Percentiles rank a stretch among this genome's conserved stretches.
phyloP scores from a whole-genome alignment of 1,140 invertebrate species.

The Doryteuthis pealeii region DNA sequence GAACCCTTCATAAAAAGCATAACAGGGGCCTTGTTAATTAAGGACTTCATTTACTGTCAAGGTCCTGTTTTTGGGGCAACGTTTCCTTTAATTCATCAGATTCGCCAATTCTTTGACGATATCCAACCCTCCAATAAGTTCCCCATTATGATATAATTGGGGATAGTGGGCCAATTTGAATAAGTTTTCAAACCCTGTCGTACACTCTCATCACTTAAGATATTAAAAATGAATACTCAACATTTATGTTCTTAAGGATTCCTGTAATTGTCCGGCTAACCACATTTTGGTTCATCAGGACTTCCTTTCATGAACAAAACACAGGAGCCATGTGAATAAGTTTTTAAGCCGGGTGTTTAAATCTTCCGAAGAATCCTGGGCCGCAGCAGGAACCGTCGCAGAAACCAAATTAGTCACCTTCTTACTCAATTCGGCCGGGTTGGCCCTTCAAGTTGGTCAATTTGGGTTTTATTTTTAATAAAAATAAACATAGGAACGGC shows the following conservation, averaged over 20 bases:
- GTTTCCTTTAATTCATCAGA: slow-evolving; percentile 48
- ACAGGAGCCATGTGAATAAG: slow-evolving; percentile 77
- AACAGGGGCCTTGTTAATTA: slow-evolving; percentile 62
- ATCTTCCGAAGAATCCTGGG: slow-evolving; percentile 59
- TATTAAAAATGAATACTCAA: slow-evolving; percentile 89
- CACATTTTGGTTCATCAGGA: slow-evolving; percentile 80
- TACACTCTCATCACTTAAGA: slow-evolving; percentile 87
- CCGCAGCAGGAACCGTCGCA: slow-evolving; percentile 17
- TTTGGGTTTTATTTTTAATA: slow-evolving; percentile 65
- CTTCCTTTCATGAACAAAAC: slow-evolving; percentile 99
- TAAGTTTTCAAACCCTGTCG: slow-evolving; percentile 90
- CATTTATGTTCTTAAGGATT: slow-evolving; percentile 76
- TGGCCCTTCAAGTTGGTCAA: slow-evolving; percentile 86
- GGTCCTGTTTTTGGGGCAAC: slow-evolving; percentile 41
- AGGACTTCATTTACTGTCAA: slow-evolving; percentile 49
- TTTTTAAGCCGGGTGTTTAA: slow-evolving; percentile 70
- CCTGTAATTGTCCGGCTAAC: slow-evolving; percentile 85
- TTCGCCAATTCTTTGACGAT: slow-evolving; percentile 70
- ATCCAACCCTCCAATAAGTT: slow-evolving; percentile 93
- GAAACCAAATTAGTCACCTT: slow-evolving; percentile 68
- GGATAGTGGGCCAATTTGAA: slow-evolving; percentile 98
- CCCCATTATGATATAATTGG: slow-evolving; percentile 86
- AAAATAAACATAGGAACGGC: slow-evolving; percentile 88
- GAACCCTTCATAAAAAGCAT: slow-evolving; percentile 99
- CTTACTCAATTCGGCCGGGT: slow-evolving; percentile 76